Evolutionary conservation across 2,113 vertebrate genomes (phyloP).

Genomic region (Mus spicilegus): DNA sequence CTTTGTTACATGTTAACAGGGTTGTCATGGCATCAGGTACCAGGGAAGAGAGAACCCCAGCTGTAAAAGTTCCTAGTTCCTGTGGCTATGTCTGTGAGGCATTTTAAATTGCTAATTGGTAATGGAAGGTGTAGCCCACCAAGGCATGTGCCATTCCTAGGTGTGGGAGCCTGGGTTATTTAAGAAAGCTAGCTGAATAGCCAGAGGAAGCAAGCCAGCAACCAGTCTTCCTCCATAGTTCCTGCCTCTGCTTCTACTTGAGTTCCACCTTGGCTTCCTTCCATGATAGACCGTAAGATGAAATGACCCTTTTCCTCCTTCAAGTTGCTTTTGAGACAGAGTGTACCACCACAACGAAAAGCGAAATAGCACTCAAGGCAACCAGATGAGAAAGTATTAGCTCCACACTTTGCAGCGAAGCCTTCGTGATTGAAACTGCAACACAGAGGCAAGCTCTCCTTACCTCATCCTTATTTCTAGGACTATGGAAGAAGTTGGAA

Average conservation of each 20-base stretch:
- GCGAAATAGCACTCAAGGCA: too few relatives aligned
- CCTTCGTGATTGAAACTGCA: background rate
- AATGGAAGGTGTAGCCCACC: background rate
- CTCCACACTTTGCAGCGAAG: background rate
- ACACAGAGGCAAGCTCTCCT: background rate
- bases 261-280: background rate
- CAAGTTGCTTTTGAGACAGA: background rate
- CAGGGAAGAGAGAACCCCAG: background rate
- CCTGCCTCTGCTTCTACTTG: background rate
- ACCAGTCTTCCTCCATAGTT: too few relatives aligned
- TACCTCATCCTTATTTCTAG: background rate
- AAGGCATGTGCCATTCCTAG: background rate
- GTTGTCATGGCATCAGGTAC: background rate
- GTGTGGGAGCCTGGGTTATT: background rate
- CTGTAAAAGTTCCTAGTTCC: background rate
- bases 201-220: background rate
- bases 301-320: background rate
- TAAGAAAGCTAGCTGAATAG: background rate
- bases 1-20: background rate
- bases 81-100: background rate
- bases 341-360: background rate
- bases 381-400: background rate
- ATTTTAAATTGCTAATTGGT: background rate
- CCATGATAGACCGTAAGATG: background rate
- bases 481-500: background rate